Conservation (phyloP, 2,797 vertebrate genomes). For the Diglossa cyanea region DNA sequence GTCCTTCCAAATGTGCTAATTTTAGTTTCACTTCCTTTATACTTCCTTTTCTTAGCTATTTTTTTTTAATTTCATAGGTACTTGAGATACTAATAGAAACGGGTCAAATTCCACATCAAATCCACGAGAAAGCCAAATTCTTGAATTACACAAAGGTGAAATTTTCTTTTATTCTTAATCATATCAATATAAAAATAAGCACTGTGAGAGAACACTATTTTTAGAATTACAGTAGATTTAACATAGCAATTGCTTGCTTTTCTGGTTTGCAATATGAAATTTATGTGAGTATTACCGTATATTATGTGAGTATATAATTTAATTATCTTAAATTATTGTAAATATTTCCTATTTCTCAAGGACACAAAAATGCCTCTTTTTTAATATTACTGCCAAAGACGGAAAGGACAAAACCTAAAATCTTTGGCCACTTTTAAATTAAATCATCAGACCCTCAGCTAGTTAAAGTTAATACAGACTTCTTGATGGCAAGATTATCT, state of each 20-base stretch:
- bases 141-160: neutral
- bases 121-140: neutral
- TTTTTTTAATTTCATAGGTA: neutral
- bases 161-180: neutral
- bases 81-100: neutral
- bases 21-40: conserved; percentile 45
- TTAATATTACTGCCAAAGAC: neutral
- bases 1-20: conserved; percentile 37
- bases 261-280: neutral
- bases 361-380: neutral
- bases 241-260: neutral
- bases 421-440: neutral
- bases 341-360: neutral
- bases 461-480: neutral
- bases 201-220: neutral
- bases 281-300: neutral
- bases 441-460: neutral
- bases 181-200: neutral
- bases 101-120: neutral
- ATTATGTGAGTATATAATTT: too few relatives aligned
- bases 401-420: neutral
- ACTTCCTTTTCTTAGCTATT: neutral
- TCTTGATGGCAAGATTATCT: neutral
- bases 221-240: neutral
- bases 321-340: neutral